Evolutionary conservation across 2,113 vertebrate genomes (phyloP).

Genomic region (Bagarius yarrelli): DNA sequence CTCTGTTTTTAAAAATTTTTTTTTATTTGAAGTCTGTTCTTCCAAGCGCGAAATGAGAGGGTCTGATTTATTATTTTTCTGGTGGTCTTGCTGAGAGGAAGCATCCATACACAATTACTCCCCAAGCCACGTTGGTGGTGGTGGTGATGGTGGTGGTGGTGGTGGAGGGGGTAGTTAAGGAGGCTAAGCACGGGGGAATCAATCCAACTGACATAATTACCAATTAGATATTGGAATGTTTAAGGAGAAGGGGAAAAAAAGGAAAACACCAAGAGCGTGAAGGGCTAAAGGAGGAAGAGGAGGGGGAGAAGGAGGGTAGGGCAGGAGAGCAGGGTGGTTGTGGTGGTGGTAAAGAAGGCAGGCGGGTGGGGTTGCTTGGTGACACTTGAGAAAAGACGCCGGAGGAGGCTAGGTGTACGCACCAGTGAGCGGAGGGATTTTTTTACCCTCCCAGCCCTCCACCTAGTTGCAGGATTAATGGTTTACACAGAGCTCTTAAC

Average conservation of each 20-base stretch:
- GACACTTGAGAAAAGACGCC: slow-evolving; percentile 40
- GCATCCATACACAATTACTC: slow-evolving; percentile 80
- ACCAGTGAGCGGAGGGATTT: slow-evolving; percentile 70
- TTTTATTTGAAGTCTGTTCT: slow-evolving; percentile 79
- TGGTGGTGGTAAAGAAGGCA: slow-evolving; percentile 32
- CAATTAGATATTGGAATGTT: slow-evolving; percentile 81
- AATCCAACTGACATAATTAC: slow-evolving; percentile 78
- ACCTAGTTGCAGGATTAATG: slow-evolving; percentile 77
- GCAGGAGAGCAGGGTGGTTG: neutral
- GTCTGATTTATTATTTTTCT: slow-evolving; percentile 83
- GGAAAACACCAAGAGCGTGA: slow-evolving; percentile 28
- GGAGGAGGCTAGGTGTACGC: slow-evolving; percentile 63
- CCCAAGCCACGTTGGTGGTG: slow-evolving; percentile 53
- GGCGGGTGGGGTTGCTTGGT: slow-evolving; percentile 43
- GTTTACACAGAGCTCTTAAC: slow-evolving; percentile 73
- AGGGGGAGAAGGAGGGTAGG: slow-evolving; percentile 25
- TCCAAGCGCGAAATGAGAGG: slow-evolving; percentile 82
- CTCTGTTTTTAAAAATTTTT: slow-evolving; percentile 52
- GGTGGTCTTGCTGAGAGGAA: slow-evolving; percentile 75
- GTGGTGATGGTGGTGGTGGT: slow-evolving; percentile 23
- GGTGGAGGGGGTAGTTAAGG: slow-evolving; percentile 43
- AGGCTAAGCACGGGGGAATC: slow-evolving; percentile 60
- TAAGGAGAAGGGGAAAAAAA: slow-evolving; percentile 55
- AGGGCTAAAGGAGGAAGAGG: slow-evolving; percentile 42
- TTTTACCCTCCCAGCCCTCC: slow-evolving; percentile 65